Evolutionary conservation across 2,113 vertebrate species (phyloP).

Genomic region (Mormoops blainvillei): DNA sequence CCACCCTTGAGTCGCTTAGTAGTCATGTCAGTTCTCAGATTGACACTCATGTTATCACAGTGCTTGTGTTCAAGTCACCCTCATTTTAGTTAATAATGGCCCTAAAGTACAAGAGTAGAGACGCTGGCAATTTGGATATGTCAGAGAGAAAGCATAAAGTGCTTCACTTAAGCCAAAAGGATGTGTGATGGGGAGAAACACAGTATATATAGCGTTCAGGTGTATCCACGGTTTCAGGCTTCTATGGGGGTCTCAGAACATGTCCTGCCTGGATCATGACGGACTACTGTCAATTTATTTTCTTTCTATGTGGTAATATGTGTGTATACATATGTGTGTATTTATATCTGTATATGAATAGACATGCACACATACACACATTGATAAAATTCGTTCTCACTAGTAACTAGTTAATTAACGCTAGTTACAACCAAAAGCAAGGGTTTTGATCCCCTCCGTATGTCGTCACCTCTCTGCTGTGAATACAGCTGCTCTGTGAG

Average conservation of each 20-base stretch:
- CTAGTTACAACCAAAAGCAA: constrained; percentile 18
- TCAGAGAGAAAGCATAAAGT: background rate
- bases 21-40: background rate
- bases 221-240: background rate
- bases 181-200: background rate
- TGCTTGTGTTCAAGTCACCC: background rate
- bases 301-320: background rate
- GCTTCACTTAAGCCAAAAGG: background rate
- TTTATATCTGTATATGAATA: background rate
- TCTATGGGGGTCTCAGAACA: background rate
- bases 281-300: constrained; percentile 3
- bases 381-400: constrained; percentile 29
- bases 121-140: background rate
- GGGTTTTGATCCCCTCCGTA: background rate
- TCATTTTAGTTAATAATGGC: background rate
- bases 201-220: background rate
- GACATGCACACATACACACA: background rate
- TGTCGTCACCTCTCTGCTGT: background rate
- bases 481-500: background rate
- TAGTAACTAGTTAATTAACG: constrained; percentile 23
- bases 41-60: background rate
- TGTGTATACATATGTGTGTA: background rate
- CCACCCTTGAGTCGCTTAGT: background rate
- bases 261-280: background rate
- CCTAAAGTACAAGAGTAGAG: background rate